Percentiles rank a stretch among this genome's conserved stretches.
Evolutionary conservation across 2,113 vertebrate genomes (phyloP).

Genomic region (Tragelaphus buxtoni): DNA sequence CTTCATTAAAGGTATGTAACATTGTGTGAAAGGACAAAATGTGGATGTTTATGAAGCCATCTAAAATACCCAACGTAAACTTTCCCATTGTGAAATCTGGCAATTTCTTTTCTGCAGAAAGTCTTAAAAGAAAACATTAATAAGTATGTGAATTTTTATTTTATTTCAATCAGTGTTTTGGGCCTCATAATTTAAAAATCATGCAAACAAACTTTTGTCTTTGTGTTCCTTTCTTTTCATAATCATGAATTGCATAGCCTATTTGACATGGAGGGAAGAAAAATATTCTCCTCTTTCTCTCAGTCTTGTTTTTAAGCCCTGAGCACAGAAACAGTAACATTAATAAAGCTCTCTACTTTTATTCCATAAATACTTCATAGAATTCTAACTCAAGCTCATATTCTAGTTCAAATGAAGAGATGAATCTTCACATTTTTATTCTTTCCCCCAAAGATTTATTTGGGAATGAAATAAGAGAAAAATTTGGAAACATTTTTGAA

Average conservation of each 20-base stretch:
- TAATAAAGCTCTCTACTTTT: constrained; percentile 26
- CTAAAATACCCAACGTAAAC: not conserved
- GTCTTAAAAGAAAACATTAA: constrained; percentile 3
- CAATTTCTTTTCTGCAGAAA: not conserved
- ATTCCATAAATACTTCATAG: not conserved
- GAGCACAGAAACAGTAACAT: not conserved
- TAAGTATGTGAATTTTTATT: not conserved
- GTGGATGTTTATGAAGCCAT: not conserved
- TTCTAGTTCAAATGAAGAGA: constrained; percentile 16
- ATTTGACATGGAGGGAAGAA: not conserved
- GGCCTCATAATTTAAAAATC: not conserved
- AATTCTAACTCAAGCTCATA: constrained; percentile 26
- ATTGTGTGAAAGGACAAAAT: not conserved
- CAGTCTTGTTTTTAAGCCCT: not conserved
- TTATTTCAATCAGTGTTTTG: not conserved
- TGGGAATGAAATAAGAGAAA: constrained; percentile 39
- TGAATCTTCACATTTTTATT: constrained; percentile 21
- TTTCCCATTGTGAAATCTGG: not conserved
- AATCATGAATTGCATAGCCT: not conserved
- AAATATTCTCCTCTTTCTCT: not conserved
- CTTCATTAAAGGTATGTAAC: not conserved
- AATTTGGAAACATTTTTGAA: constrained; percentile 18
- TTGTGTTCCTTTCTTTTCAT: constrained; percentile 6
- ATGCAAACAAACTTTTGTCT: not conserved
- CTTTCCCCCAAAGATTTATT: not conserved